phyloP scores from a whole-genome alignment of 1,140 invertebrate species.

The Batillaria attramentaria region DNA sequence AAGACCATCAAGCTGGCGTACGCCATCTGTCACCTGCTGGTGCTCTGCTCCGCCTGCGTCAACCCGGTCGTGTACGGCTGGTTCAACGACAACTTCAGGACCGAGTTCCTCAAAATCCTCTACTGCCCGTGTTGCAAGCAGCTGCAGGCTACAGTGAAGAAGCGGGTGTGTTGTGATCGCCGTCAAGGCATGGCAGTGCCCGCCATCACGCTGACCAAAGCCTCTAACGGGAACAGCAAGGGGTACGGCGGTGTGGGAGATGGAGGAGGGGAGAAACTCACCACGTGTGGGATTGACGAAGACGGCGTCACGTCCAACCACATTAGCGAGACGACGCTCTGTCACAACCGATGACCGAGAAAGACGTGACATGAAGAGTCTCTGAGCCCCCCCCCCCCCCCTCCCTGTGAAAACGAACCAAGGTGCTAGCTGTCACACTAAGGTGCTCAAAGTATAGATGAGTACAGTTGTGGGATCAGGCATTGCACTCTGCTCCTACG shows the following conservation, averaged over 20 bases:
- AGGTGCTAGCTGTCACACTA: too few relatives aligned
- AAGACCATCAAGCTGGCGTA: constrained; percentile 69
- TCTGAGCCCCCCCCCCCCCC: too few relatives aligned
- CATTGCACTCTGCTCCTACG: too few relatives aligned
- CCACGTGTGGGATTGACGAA: background rate
- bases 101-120: constrained; percentile 74
- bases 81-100: constrained; percentile 79
- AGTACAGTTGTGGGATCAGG: too few relatives aligned
- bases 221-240: constrained; percentile 33
- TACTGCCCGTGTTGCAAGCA: constrained; percentile 57
- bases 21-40: constrained; percentile 88
- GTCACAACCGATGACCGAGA: too few relatives aligned
- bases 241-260: background rate
- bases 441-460: too few relatives aligned
- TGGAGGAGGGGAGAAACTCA: constrained; percentile 8
- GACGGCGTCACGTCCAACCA: background rate
- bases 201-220: constrained; percentile 52
- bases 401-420: too few relatives aligned
- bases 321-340: too few relatives aligned
- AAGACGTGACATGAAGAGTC: too few relatives aligned
- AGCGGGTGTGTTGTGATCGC: constrained; percentile 32
- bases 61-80: constrained; percentile 86
- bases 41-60: constrained; percentile 85
- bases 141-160: constrained; percentile 36
- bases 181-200: constrained; percentile 38